Evolutionary conservation across 2,797 vertebrate species (phyloP).

Genomic region (Molothrus aeneus): DNA sequence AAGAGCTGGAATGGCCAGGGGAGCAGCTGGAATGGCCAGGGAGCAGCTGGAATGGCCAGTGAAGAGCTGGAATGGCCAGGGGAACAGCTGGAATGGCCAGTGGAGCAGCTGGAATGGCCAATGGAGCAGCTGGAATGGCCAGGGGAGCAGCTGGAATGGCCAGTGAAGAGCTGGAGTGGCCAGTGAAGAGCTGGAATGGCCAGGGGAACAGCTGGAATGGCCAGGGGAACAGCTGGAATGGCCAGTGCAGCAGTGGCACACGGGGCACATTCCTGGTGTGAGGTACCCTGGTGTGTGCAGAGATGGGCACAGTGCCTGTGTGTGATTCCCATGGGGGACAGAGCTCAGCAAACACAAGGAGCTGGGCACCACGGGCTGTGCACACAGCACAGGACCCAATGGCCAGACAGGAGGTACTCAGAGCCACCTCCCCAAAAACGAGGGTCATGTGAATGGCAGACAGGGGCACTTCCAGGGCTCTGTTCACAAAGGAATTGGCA

Average conservation of each 20-base stretch:
- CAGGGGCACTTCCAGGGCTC: background rate
- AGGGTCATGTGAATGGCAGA: background rate
- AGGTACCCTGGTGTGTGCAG: background rate
- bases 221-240: background rate
- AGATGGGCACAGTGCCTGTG: background rate
- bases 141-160: background rate
- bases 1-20: background rate
- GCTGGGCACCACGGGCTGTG: background rate
- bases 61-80: background rate
- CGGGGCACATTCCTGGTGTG: background rate
- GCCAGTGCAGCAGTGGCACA: background rate
- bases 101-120: rapidly evolving
- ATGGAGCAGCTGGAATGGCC: too few species aligned
- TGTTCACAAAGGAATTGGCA: background rate
- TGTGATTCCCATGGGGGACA: background rate
- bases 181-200: rapidly evolving
- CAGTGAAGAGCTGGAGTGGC: background rate
- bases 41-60: background rate
- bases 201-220: background rate
- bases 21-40: background rate
- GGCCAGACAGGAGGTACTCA: background rate
- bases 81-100: background rate
- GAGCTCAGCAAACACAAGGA: background rate
- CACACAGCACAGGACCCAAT: background rate
- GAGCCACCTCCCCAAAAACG: background rate